Conservation (phyloP, 2,113 vertebrate genomes). For the Phylloscopus trochilus region DNA sequence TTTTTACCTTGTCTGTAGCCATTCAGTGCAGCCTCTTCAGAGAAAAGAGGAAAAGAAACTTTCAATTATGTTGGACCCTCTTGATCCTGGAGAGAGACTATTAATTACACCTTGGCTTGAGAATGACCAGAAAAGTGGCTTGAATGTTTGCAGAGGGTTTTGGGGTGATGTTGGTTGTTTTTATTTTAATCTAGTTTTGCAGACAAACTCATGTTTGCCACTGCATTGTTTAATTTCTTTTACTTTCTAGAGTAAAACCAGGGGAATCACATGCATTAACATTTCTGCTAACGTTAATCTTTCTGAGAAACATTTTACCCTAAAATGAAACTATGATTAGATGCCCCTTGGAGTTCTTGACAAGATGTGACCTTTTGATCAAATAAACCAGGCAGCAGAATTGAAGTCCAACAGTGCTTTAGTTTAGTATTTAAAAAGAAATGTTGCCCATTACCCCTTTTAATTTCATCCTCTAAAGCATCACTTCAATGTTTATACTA, state of each 20-base stretch:
- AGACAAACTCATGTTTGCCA: background rate
- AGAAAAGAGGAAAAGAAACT: background rate
- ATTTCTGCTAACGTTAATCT: background rate
- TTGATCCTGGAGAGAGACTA: background rate
- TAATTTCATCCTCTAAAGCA: background rate
- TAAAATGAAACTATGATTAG: background rate
- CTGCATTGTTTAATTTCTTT: background rate
- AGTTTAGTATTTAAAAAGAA: background rate
- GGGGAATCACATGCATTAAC: background rate
- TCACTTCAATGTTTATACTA: background rate
- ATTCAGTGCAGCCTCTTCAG: background rate
- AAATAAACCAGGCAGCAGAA: background rate
- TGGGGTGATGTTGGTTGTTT: background rate
- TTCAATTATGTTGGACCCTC: background rate
- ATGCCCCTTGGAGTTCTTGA: background rate
- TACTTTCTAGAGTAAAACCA: background rate
- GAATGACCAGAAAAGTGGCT: background rate
- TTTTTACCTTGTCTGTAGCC: background rate
- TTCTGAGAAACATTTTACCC: background rate
- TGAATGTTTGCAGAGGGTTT: background rate
- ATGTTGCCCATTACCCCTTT: background rate
- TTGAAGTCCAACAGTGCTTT: background rate
- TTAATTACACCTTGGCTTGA: background rate
- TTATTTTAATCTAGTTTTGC: background rate
- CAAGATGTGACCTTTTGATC: background rate